Evolutionary conservation across 2,797 vertebrate species (phyloP).

Genomic region (Gambelia wislizenii): DNA sequence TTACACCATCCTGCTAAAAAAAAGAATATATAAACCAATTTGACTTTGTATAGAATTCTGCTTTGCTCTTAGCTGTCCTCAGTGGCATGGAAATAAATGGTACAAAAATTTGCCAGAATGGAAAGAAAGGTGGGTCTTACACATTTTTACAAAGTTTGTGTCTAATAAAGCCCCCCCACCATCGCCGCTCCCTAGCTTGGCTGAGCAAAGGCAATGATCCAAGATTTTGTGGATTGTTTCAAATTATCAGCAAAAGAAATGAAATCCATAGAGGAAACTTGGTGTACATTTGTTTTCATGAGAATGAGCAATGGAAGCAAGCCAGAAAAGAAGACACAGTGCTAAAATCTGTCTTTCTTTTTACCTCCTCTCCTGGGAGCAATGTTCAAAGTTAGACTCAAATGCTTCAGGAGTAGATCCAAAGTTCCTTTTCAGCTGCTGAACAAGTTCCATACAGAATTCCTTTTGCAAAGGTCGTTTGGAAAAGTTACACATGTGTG

Average conservation of each 20-base stretch:
- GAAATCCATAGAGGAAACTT: neutral
- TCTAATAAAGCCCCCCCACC: no score
- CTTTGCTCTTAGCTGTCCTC: neutral
- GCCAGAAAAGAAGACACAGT: neutral
- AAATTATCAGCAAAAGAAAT: conserved; percentile 17
- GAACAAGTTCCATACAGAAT: neutral
- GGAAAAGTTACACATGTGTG: neutral
- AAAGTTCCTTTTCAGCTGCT: no score
- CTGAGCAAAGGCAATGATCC: neutral
- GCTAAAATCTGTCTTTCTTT: neutral
- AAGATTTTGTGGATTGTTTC: conserved; percentile 2
- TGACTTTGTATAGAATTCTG: neutral
- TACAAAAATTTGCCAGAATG: neutral
- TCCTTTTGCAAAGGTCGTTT: neutral
- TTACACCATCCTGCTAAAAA: neutral
- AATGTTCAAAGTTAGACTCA: neutral
- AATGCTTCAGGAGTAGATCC: neutral
- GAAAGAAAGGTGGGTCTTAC: neutral
- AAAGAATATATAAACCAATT: neutral
- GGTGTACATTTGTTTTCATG: neutral
- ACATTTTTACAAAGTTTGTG: neutral
- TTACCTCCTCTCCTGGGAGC: neutral
- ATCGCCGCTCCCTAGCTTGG: neutral
- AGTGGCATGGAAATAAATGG: neutral
- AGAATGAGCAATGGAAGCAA: neutral